Conservation (phyloP, 2,888 invertebrate genomes). For the Aspidiotus rigidus region DNA sequence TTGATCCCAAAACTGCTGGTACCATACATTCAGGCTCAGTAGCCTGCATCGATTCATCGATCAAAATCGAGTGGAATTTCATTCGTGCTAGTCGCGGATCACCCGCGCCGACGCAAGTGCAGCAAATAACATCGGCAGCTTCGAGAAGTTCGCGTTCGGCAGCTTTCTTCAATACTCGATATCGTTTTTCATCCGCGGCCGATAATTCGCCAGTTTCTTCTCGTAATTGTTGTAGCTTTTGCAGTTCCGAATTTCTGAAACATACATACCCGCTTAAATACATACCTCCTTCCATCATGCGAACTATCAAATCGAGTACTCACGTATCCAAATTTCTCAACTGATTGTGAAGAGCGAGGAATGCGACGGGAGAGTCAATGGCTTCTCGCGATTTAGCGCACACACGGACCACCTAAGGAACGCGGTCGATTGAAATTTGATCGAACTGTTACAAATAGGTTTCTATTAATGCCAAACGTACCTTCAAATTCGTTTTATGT, state of each 20-base stretch:
- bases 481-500: conserved; percentile 89
- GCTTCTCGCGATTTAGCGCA: conserved; percentile 98
- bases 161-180: conserved; percentile 77
- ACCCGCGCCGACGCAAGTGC: conserved; percentile 97
- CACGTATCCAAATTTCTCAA: conserved; percentile 83
- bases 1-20: conserved; percentile 92
- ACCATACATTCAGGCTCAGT: conserved; percentile 99
- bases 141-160: conserved; percentile 83
- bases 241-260: conserved; percentile 63
- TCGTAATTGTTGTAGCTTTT: conserved; percentile 90
- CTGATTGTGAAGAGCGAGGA: conserved; percentile 93
- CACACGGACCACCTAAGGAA: conserved; percentile 57
- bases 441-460: background rate
- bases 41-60: conserved; percentile 95
- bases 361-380: conserved; percentile 94
- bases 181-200: conserved; percentile 89
- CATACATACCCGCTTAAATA: background rate
- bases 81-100: conserved; percentile 86
- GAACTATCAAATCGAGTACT: conserved; percentile 36
- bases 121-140: conserved; percentile 97
- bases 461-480: conserved; percentile 42
- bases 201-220: conserved; percentile 97
- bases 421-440: background rate
- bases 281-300: background rate
- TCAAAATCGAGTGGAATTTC: conserved; percentile 91